These are phyloP conservation scores for Seladonia tumulorum DNA, from an alignment of 2,888 invertebrate species.

Conservation along the genomic window DNA sequence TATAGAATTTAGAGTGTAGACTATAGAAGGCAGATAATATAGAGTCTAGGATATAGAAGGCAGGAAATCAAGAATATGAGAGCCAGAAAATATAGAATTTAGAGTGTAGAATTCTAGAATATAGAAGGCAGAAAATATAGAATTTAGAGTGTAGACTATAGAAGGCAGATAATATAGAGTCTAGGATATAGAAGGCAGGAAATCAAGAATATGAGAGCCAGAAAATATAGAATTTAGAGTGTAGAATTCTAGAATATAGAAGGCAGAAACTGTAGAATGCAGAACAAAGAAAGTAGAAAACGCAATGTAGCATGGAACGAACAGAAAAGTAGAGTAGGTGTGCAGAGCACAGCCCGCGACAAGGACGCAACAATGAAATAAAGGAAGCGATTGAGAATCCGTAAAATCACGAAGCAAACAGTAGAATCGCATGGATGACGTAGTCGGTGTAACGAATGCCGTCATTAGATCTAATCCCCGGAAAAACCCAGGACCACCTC, in stretches of 20 bases:
- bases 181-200: too few relatives aligned
- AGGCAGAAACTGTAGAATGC: neutral
- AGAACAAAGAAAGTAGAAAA: too few relatives aligned
- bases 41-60: too few relatives aligned
- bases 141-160: too few relatives aligned
- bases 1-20: too few relatives aligned
- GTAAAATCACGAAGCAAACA: neutral
- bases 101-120: neutral
- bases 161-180: too few relatives aligned
- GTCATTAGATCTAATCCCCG: conserved; percentile 1
- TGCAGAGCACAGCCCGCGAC: neutral
- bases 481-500: neutral
- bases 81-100: neutral
- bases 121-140: neutral
- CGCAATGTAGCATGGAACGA: too few relatives aligned
- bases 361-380: neutral
- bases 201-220: too few relatives aligned
- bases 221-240: neutral
- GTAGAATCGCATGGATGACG: neutral
- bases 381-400: neutral
- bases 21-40: too few relatives aligned
- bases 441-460: neutral
- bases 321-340: too few relatives aligned
- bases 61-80: neutral
- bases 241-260: too few relatives aligned